These are phyloP conservation scores for Azemiops feae DNA, from an alignment of 2,113 vertebrate genomes.

Conservation along the genomic window DNA sequence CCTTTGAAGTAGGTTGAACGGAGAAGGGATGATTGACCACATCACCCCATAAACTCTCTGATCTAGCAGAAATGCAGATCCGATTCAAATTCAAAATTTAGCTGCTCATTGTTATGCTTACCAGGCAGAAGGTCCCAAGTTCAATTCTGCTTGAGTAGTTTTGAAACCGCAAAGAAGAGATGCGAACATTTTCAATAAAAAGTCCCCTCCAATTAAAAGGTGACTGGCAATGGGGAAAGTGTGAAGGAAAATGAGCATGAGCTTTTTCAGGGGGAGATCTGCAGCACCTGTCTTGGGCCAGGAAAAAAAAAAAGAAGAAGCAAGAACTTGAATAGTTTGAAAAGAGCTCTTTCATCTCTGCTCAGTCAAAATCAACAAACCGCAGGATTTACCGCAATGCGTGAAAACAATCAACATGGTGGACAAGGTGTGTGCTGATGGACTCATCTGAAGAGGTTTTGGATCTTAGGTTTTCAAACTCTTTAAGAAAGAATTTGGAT, in stretches of 20 bases:
- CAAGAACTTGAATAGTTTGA: too few species aligned
- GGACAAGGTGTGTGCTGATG: too few species aligned
- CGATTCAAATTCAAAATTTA: neutral
- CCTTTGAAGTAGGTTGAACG: neutral
- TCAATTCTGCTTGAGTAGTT: neutral
- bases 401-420: too few species aligned
- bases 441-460: too few species aligned
- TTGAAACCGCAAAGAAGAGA: neutral
- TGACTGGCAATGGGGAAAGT: neutral
- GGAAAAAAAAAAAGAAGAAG: neutral
- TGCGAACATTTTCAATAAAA: neutral
- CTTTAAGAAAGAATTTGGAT: too few species aligned
- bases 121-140: neutral
- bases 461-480: too few species aligned
- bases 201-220: neutral
- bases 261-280: neutral
- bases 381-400: too few species aligned
- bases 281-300: neutral
- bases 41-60: neutral
- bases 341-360: too few species aligned
- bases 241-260: neutral
- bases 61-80: neutral
- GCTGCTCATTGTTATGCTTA: neutral
- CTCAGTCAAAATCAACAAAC: too few species aligned
- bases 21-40: neutral